Evolutionary conservation across 2,888 invertebrate species (phyloP).

Genomic region (Melanargia galathea): DNA sequence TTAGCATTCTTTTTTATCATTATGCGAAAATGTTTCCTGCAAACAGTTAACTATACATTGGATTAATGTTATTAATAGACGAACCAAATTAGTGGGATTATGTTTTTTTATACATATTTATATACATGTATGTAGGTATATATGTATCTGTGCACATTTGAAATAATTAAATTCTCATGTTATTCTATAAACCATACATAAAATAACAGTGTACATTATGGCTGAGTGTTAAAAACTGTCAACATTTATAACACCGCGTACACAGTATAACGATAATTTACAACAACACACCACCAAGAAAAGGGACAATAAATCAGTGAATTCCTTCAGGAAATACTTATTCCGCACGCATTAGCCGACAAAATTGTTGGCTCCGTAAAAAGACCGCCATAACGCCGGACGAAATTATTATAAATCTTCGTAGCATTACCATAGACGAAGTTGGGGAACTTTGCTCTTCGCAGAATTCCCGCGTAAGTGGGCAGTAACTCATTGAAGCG

Average conservation of each 20-base stretch:
- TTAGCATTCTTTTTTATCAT: too few relatives aligned
- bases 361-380: constrained; percentile 70
- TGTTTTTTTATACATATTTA: too few relatives aligned
- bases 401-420: constrained; percentile 81
- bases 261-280: constrained; percentile 19
- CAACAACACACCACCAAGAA: constrained; percentile 30
- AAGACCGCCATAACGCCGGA: constrained; percentile 66
- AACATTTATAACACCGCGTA: constrained; percentile 22
- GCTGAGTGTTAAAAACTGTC: constrained; percentile 26
- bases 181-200: constrained; percentile 26
- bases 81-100: too few relatives aligned
- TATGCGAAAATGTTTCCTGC: too few relatives aligned
- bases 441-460: constrained; percentile 76
- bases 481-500: constrained; percentile 72
- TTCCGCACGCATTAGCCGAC: constrained; percentile 60
- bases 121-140: too few relatives aligned
- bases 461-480: constrained; percentile 75
- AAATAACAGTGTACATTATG: constrained; percentile 8
- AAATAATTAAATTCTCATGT: neutral
- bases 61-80: too few relatives aligned
- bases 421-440: constrained; percentile 79
- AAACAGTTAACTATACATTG: too few relatives aligned
- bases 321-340: constrained; percentile 51
- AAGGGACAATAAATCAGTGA: constrained; percentile 43
- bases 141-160: too few relatives aligned